Conservation (phyloP, 2,797 vertebrate species). For the Sebastes minor region DNA sequence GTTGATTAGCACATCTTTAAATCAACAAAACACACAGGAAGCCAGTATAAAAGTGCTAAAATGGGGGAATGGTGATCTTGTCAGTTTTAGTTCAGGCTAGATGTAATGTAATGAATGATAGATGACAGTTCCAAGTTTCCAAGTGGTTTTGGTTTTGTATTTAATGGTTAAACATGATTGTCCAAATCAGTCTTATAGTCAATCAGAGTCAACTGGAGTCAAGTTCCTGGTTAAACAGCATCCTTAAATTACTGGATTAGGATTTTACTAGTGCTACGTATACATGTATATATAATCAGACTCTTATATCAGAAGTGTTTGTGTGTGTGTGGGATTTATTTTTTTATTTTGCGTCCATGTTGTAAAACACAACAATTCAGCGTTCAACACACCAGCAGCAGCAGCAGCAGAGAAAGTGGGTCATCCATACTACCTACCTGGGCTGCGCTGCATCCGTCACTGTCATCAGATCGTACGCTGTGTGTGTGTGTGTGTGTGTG, state of each 20-base stretch:
- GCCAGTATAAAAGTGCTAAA: no score
- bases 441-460: slow-evolving; percentile 32
- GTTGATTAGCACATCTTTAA: not conserved
- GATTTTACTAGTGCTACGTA: not conserved
- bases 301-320: not conserved
- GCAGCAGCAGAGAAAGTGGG: slow-evolving; percentile 44
- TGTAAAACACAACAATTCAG: not conserved
- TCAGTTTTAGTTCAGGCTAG: no score
- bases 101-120: no score
- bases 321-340: not conserved
- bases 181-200: no score
- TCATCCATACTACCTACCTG: slow-evolving; percentile 47
- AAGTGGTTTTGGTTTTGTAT: no score
- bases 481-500: not conserved
- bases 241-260: no score
- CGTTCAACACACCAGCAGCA: not conserved
- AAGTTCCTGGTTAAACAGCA: not conserved
- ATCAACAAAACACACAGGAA: not conserved
- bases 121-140: no score
- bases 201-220: not conserved
- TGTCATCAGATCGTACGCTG: slow-evolving; percentile 20
- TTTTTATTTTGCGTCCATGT: not conserved
- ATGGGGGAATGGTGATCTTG: no score
- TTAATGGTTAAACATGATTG: not conserved
- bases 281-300: not conserved